These are phyloP conservation scores for Salvelinus sp. DNA, from an alignment of 2,113 vertebrate species.

Conservation along the genomic window DNA sequence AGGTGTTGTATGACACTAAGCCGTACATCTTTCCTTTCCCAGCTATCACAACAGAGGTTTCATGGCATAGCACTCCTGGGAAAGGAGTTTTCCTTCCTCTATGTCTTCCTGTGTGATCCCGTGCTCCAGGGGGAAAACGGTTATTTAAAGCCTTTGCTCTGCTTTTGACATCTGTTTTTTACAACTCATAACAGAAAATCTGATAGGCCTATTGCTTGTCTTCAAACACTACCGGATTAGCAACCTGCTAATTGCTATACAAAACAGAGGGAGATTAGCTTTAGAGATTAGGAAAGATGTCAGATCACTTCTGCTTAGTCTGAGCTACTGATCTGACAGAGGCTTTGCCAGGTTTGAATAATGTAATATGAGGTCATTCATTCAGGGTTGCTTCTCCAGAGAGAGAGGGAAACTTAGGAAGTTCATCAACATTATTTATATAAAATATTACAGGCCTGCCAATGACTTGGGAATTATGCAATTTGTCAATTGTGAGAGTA, in stretches of 20 bases:
- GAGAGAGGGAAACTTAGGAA: neutral
- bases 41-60: slow-evolving; percentile 37
- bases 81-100: neutral
- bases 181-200: neutral
- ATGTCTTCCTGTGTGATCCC: neutral
- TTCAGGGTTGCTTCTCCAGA: neutral
- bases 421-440: neutral
- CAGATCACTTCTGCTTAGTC: slow-evolving; percentile 9
- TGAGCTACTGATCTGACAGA: neutral
- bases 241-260: slow-evolving; percentile 7
- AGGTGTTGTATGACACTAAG: slow-evolving; percentile 25
- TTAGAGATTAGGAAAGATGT: neutral
- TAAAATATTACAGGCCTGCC: neutral
- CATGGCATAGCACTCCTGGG: neutral
- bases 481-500: neutral
- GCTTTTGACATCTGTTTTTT: slow-evolving; percentile 7
- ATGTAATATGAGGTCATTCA: slow-evolving; percentile 14
- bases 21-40: slow-evolving; percentile 32
- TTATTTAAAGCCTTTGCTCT: slow-evolving; percentile 2
- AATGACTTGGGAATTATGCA: neutral
- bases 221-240: slow-evolving; percentile 11
- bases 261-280: slow-evolving; percentile 21
- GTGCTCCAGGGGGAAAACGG: neutral
- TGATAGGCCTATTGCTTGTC: neutral
- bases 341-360: neutral